A percentile compares a stretch with the other conserved stretches of the same genome.
Conservation (phyloP, 2,888 invertebrate genomes). For the Lepidochrysops patricia region DNA sequence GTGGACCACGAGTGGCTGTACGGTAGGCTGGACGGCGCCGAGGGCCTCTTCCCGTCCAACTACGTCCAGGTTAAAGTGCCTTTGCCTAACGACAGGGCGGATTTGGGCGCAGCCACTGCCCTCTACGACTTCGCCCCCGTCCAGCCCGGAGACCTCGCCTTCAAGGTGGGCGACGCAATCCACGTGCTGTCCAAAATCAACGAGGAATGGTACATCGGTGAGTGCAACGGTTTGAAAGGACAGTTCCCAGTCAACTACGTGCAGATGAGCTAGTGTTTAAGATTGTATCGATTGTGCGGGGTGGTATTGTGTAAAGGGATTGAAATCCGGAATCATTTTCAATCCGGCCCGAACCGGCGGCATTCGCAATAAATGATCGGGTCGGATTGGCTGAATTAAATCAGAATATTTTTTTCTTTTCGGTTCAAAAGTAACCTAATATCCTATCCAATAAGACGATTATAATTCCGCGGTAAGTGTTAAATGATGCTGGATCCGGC, state of each 20-base stretch:
- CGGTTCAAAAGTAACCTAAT: too few relatives aligned
- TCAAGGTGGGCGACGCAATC: constrained; percentile 62
- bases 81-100: constrained; percentile 55
- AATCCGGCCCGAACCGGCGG: too few relatives aligned
- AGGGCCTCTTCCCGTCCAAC: constrained; percentile 88
- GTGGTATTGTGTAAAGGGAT: too few relatives aligned
- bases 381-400: too few relatives aligned
- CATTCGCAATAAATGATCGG: too few relatives aligned
- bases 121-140: constrained; percentile 82
- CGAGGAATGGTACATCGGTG: constrained; percentile 86
- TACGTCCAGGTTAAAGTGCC: constrained; percentile 86
- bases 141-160: constrained; percentile 54
- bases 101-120: constrained; percentile 71
- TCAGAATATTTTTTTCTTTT: too few relatives aligned
- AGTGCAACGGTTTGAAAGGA: constrained; percentile 78
- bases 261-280: constrained; percentile 69
- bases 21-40: constrained; percentile 79
- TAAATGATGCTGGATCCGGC: too few relatives aligned
- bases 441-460: too few relatives aligned
- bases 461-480: too few relatives aligned
- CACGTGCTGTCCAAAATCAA: constrained; percentile 79
- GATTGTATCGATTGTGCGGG: too few relatives aligned
- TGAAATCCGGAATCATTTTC: too few relatives aligned
- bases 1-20: constrained; percentile 87
- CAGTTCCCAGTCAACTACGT: constrained; percentile 88